Evolutionary conservation across 2,113 vertebrate genomes (phyloP).

Genomic region (Ictidomys tridecemlineatus): DNA sequence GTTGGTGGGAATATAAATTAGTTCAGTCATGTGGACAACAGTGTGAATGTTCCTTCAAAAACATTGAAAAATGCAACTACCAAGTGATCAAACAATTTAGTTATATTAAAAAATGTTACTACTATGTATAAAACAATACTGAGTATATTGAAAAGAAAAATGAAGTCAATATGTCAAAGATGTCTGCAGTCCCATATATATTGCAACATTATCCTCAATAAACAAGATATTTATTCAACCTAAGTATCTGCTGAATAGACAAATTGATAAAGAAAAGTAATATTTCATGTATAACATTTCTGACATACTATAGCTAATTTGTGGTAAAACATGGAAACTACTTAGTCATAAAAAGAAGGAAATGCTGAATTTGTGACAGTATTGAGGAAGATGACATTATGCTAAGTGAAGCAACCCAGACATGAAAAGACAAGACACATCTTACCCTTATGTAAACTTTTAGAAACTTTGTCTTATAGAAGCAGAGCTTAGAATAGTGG

Average conservation of each 20-base stretch:
- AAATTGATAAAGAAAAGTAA: background rate
- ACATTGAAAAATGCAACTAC: background rate
- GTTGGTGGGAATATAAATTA: background rate
- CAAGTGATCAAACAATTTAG: no score
- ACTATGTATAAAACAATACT: background rate
- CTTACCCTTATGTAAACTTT: no score
- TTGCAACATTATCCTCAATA: background rate
- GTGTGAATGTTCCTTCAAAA: background rate
- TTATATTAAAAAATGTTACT: background rate
- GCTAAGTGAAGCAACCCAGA: background rate
- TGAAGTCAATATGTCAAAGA: background rate
- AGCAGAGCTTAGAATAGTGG: no score
- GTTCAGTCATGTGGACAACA: background rate
- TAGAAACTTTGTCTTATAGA: background rate
- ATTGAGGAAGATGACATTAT: no score
- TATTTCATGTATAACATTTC: background rate
- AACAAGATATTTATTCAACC: background rate
- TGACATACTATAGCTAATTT: no score
- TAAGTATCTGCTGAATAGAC: background rate
- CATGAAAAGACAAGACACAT: background rate
- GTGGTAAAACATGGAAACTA: background rate
- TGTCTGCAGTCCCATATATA: background rate
- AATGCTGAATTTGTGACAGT: background rate
- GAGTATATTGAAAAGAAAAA: background rate
- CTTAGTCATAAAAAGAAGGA: no score